A percentile compares a stretch with the other conserved stretches of the same genome.
These are phyloP conservation scores for Amblyjoppa fuscipennis DNA, from an alignment of 2,888 invertebrate species.

Conservation along the genomic window DNA sequence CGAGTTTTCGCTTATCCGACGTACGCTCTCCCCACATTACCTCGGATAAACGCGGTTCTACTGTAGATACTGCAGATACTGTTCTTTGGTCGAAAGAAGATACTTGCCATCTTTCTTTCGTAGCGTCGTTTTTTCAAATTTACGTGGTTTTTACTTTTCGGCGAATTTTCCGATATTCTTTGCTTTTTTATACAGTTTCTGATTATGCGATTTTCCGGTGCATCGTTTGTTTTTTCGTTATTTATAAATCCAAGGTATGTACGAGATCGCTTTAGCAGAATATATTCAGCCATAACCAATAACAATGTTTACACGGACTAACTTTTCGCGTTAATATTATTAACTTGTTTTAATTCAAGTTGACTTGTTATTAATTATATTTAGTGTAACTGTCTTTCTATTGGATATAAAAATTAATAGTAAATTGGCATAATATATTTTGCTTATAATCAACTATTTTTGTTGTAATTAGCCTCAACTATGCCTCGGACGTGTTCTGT, in stretches of 20 bases:
- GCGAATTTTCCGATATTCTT: background rate
- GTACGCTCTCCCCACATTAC: no score
- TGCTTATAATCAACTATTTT: background rate
- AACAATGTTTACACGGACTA: background rate
- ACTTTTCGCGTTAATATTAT: background rate
- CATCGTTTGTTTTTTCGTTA: background rate
- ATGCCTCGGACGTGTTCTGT: conserved; percentile 10
- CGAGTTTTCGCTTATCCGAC: no score
- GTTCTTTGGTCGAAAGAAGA: background rate
- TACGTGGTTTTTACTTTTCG: background rate
- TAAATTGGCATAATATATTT: background rate
- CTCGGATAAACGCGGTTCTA: no score
- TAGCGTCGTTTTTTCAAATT: background rate
- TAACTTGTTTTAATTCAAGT: background rate
- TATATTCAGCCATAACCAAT: conserved; percentile 13
- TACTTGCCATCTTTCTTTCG: background rate
- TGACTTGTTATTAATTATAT: background rate
- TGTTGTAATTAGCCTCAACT: background rate
- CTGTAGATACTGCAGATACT: no score
- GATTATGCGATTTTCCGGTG: background rate
- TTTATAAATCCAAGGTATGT: conserved; percentile 2
- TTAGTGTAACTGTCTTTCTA: background rate
- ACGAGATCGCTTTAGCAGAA: background rate
- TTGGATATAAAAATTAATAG: background rate
- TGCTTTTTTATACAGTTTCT: background rate